Evolutionary conservation across 2,888 invertebrate genomes (phyloP).

Genomic region (Blastobasis lacticolella): DNA sequence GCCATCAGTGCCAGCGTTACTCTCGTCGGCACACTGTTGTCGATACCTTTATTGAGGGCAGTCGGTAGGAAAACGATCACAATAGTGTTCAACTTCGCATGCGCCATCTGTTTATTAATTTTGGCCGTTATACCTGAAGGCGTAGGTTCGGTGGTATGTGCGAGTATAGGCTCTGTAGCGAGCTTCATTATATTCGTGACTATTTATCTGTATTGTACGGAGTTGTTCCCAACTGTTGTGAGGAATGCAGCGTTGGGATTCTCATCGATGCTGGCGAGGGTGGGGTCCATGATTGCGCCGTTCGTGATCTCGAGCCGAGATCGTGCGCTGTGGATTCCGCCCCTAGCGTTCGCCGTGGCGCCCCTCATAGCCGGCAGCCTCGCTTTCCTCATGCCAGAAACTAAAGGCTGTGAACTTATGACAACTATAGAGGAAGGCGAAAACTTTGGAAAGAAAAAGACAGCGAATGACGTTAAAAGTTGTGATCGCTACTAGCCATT

Average conservation of each 20-base stretch:
- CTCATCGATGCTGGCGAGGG: conserved; percentile 88
- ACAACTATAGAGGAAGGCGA: conserved; percentile 4
- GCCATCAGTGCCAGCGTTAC: conserved; percentile 82
- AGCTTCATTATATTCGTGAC: conserved; percentile 90
- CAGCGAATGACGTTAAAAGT: background rate
- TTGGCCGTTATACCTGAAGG: conserved; percentile 70
- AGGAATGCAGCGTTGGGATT: conserved; percentile 89
- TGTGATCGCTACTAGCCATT: too few relatives aligned
- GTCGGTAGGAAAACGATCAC: conserved; percentile 80
- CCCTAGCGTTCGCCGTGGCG: conserved; percentile 80
- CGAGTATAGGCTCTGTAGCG: conserved; percentile 83
- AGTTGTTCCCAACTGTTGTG: conserved; percentile 91
- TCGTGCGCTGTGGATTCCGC: conserved; percentile 70
- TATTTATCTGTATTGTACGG: conserved; percentile 89
- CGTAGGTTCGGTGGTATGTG: conserved; percentile 70
- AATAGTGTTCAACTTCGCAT: conserved; percentile 76
- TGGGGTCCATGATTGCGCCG: conserved; percentile 90
- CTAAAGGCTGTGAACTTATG: conserved; percentile 2
- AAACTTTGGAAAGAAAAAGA: background rate
- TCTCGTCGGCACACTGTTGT: conserved; percentile 71
- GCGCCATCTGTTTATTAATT: conserved; percentile 75
- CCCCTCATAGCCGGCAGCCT: conserved; percentile 74
- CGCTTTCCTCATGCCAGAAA: conserved; percentile 77
- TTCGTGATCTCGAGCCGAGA: conserved; percentile 78
- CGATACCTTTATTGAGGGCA: conserved; percentile 77